Evolutionary conservation across 2,113 vertebrate species (phyloP).

Genomic region (Eubucco bourcierii): DNA sequence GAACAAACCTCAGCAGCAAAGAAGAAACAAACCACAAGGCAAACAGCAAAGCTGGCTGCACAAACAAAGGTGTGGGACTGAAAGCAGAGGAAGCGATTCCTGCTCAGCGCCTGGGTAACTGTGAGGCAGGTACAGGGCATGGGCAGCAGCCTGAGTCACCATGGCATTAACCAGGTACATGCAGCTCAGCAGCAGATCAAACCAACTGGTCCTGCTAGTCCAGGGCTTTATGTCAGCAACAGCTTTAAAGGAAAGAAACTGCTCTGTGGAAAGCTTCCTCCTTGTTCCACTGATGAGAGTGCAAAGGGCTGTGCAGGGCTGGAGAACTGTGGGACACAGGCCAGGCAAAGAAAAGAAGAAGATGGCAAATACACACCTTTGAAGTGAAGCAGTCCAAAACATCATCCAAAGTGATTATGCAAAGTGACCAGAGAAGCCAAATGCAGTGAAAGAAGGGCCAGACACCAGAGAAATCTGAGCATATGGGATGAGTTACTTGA

Average conservation of each 20-base stretch:
- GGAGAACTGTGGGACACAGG: not conserved
- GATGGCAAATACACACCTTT: not conserved
- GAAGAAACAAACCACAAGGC: constrained; percentile 56
- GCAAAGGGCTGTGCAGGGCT: not conserved
- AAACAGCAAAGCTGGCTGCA: constrained; percentile 41
- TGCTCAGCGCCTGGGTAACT: not conserved
- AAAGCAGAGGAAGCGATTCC: not conserved
- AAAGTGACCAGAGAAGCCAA: not conserved
- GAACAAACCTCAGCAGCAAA: constrained; percentile 55
- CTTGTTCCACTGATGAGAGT: not conserved
- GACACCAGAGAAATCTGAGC: not conserved
- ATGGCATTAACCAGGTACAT: not conserved
- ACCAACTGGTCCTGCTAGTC: not conserved
- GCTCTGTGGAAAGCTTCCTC: not conserved
- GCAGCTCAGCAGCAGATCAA: not conserved
- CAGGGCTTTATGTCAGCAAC: not conserved
- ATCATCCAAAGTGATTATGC: not conserved
- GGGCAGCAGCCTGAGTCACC: not conserved
- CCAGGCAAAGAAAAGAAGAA: not conserved
- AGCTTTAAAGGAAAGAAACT: not conserved
- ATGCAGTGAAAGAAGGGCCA: not conserved
- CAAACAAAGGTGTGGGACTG: constrained; percentile 43
- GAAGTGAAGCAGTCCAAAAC: not conserved
- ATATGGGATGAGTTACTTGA: not conserved
- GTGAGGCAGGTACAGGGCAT: not conserved